Base-by-base conservation (phyloP, 1,140 invertebrate genomes). In the Cotesia typhae region DNA sequence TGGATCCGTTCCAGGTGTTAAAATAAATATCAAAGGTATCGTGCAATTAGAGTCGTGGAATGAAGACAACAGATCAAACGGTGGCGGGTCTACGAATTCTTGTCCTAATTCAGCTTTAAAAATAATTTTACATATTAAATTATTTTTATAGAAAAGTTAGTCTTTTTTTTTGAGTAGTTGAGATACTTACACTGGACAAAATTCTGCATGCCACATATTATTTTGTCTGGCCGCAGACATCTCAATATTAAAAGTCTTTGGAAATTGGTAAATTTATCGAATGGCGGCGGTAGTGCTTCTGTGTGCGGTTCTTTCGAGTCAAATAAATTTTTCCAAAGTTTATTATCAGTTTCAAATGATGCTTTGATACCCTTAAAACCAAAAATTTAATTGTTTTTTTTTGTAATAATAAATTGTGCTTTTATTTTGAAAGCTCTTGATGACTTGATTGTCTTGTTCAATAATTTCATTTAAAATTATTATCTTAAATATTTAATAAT, bases 1-100 rank as follows among this genome's bases (percentile, higher is more conserved):
- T 0, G 97, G 96, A 89, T 98, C 96, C 6, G 95, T 93, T 7
- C 96, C 96, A 5, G 96, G 95, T 3, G 96, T 97, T 12, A 98
- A 83, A 3, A 98, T 90, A 82, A 98, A 98, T 77, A 98, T 91
- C 35, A 99, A 82, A 0, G 97, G 97, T 10, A 94, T 91, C 74
- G 89, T 92, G 79, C 92, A 93, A 73, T 94, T 92, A 0, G 96
- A 98, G 82, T 98, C 96, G 0, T 87, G 87, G 80, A 93, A 98
- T 0, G 94, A 94, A 1, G 94, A 92, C 1, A 88, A 83, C 75
- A 98, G 88, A 88, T 98, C 96, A 76, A 97, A 97, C 5, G 95
- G 91, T 1, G 96, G 95, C 0, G 94, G 91, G 81, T 97, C 94
- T 4, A 96, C 91, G 83, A 93, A 98, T 77, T 92, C 88, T 61